Conservation (phyloP, 2,888 invertebrate genomes). For the Tuta absoluta region DNA sequence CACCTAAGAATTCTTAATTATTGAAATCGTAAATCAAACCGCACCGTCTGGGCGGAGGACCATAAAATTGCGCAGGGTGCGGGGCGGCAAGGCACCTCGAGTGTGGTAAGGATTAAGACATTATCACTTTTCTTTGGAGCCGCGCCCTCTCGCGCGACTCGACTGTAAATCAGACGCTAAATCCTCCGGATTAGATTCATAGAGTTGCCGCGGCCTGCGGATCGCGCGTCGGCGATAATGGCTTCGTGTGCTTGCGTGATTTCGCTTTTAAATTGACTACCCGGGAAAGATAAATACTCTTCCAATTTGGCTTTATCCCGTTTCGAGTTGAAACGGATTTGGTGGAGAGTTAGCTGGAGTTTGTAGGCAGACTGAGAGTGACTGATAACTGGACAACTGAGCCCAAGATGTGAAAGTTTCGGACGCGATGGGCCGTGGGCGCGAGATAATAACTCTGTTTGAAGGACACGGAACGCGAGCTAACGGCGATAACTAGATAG, state of each 20-base stretch:
- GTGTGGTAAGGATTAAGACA: slow-evolving; percentile 84
- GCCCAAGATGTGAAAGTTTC: slow-evolving; percentile 34
- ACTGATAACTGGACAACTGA: slow-evolving; percentile 65
- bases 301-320: slow-evolving; percentile 64
- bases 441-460: slow-evolving; percentile 30
- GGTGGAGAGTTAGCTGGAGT: slow-evolving; percentile 58
- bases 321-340: slow-evolving; percentile 70
- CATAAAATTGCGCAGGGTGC: slow-evolving; percentile 72
- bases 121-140: slow-evolving; percentile 84
- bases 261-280: slow-evolving; percentile 80
- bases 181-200: slow-evolving; percentile 82
- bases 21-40: slow-evolving; percentile 82
- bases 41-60: slow-evolving; percentile 78
- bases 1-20: slow-evolving; percentile 82
- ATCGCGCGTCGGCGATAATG: slow-evolving; percentile 75
- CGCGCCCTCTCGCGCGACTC: slow-evolving; percentile 70
- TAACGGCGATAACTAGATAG: slow-evolving; percentile 22
- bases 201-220: slow-evolving; percentile 79
- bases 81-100: slow-evolving; percentile 62
- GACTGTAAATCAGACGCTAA: slow-evolving; percentile 81
- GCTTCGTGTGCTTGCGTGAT: slow-evolving; percentile 79
- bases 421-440: slow-evolving; percentile 24
- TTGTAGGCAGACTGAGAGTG: slow-evolving; percentile 64
- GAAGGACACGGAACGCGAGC: slow-evolving; percentile 23
- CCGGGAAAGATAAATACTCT: slow-evolving; percentile 74